Evolutionary conservation across 2,113 vertebrate species (phyloP), one percentile per base, ranked within the genome.

Genomic region (Oenanthe melanoleuca): DNA sequence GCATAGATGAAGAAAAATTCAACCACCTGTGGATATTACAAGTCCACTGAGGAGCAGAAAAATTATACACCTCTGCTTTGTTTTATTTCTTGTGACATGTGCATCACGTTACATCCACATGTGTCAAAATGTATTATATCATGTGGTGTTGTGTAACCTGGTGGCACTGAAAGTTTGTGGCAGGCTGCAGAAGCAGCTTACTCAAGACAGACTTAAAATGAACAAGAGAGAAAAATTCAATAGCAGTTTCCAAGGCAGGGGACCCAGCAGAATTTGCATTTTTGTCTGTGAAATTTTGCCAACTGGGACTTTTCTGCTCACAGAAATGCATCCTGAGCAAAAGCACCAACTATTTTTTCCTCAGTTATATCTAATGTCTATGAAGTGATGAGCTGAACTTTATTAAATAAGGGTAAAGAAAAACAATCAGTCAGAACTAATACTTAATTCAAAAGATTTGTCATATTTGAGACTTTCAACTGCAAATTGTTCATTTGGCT

Each of bases 41-140:
- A 44, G 63, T 45, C 29, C 64, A 18, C n/a, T 2, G 10, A 75
- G 34, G 18, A 90, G 80, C 33, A 70, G 18, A 61, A 91, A 80
- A 89, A 34, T 72, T 26, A 63, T 55, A 89, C n/a, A 23, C 19
- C 53, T 82, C 61, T 75, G 5, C 45, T 81, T 91, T 60, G 38
- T 72, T 79, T 95, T 75, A 95, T 84, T 81, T 67, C 61, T 85
- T 82, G 70, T 85, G 89, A 75, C n/a, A 38, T 31, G 19, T 91
- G 49, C 73, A 42, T 37, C 6, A 1, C 0, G 0, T 75, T 85
- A 65, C 70, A 77, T 63, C 80, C 80, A 81, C 38, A 59, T 50
- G 29, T 80, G 84, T 85, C 91, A 82, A 45, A 80, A 85, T 33
- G 11, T 2, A 18, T 95, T 65, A 50, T 26, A 65, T 59, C 78